A percentile compares a stretch with the other conserved stretches of the same genome.
phyloP scores from a whole-genome alignment of 2,888 invertebrate genomes.

The Caenorhabditis sulstoni region DNA sequence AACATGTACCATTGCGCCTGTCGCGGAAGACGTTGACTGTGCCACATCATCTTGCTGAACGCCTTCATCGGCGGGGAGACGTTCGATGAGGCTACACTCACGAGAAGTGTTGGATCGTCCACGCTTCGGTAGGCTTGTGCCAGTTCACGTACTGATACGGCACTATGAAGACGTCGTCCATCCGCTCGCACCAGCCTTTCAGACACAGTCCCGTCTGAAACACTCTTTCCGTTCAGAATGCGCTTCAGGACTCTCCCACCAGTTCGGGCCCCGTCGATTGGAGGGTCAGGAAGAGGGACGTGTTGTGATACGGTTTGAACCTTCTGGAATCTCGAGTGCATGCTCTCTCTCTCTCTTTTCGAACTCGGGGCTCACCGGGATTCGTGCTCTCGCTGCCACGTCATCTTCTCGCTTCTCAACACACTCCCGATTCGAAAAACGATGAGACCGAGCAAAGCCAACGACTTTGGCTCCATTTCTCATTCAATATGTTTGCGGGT shows the following conservation, averaged over 20 bases:
- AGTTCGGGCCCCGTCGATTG: slow-evolving; percentile 42
- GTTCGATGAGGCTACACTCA: slow-evolving; percentile 15
- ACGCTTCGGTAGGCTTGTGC: slow-evolving; percentile 30
- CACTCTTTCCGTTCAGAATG: not conserved
- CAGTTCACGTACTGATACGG: slow-evolving; percentile 39
- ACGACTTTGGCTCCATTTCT: slow-evolving; percentile 39
- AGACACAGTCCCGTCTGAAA: slow-evolving; percentile 34
- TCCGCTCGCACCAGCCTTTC: slow-evolving; percentile 43
- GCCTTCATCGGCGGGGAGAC: too few species aligned
- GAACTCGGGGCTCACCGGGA: slow-evolving; percentile 11
- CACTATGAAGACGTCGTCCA: slow-evolving; percentile 42
- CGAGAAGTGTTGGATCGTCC: slow-evolving; percentile 46
- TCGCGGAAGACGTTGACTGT: slow-evolving; percentile 41
- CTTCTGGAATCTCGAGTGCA: slow-evolving; percentile 32
- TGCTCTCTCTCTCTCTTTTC: not conserved
- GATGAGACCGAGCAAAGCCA: slow-evolving; percentile 27
- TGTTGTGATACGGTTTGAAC: slow-evolving; percentile 33
- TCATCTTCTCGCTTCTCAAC: slow-evolving; percentile 14
- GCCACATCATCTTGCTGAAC: slow-evolving; percentile 45
- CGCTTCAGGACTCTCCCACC: slow-evolving; percentile 15
- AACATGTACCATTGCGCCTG: slow-evolving; percentile 53
- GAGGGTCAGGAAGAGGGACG: slow-evolving; percentile 40
- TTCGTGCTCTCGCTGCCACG: slow-evolving; percentile 36
- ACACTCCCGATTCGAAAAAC: slow-evolving; percentile 33
- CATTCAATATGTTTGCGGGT: not conserved